Conservation (phyloP, 2,113 vertebrate genomes). For the Toxostoma redivivum region DNA sequence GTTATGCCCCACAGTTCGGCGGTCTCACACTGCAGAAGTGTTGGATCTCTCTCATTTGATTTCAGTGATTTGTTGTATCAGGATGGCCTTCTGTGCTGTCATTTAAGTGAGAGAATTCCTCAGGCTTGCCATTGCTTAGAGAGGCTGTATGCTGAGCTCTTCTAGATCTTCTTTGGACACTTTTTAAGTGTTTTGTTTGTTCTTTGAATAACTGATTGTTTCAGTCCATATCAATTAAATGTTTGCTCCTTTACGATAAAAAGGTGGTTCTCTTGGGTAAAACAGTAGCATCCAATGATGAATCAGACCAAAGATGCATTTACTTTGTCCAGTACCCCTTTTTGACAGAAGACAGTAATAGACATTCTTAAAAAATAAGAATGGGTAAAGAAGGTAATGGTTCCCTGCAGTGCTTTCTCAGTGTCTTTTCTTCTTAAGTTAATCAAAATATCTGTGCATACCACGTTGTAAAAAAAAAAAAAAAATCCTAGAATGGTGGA, state of each 20-base stretch:
- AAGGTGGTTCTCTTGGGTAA: background rate
- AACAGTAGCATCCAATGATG: background rate
- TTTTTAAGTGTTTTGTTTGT: background rate
- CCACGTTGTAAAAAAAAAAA: background rate
- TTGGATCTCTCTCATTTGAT: background rate
- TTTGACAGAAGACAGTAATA: background rate
- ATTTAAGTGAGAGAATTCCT: background rate
- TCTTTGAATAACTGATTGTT: background rate
- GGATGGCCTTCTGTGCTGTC: background rate
- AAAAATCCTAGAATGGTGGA: background rate
- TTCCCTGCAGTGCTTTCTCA: background rate
- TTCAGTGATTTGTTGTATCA: background rate
- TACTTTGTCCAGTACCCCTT: background rate
- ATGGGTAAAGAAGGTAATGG: background rate
- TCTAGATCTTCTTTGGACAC: background rate
- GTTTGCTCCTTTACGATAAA: background rate
- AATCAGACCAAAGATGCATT: background rate
- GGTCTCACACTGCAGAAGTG: background rate
- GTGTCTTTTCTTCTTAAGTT: background rate
- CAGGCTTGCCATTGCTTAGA: background rate
- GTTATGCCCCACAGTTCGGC: accelerated
- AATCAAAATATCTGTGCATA: background rate
- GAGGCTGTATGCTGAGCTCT: background rate
- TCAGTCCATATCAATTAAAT: background rate
- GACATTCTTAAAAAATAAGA: background rate